Base-by-base conservation (phyloP, 2,888 invertebrate species). In the Meteorus colon region DNA sequence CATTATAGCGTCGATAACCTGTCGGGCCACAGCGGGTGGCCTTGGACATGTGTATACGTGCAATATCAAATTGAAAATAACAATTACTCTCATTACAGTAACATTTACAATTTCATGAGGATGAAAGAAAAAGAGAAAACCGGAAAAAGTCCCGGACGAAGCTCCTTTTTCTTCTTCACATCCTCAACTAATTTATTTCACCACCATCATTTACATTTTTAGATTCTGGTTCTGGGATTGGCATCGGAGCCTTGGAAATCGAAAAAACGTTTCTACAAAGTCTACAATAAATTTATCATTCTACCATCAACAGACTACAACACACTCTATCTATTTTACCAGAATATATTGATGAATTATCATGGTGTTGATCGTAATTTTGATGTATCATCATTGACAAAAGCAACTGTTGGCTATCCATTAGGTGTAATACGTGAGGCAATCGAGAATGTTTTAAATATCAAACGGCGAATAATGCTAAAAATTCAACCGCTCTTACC, bases 211-310 rank as follows among this genome's bases (percentile, higher is more conserved):
- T 48, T 74, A 63, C 12, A 29, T 78, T 82, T 84, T 74, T 79
- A 89, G 89, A 84, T 89, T 71, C 88, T 95, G 76, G 90, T 96
- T 48, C 89, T 96, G 78, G 95, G 95, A 16, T 92, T 94, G 2
- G 92, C 94, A 1, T 86, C 91, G 1, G 91, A 93, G 82, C 96
- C 96, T 0, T 95, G 86, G 76, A 85, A 83, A 74, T 84, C 86
- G n/a, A 59, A 68, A 48, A 79, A 80, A 29, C 86, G 86, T 65
- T 88, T 94, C 89, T 88, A 89, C 70, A 94, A 92, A 88, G 88
- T 90, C 1, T 93, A 92, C 85, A 92, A 93, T 75, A 92, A 91
- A 71, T 90, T 92, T 45, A 91, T 92, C 80, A 86, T 92, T 80
- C 87, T 92, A 75, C 92, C 92, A 1, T 87, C 82, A 65, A 90